A percentile compares a stretch with the other conserved stretches of the same genome.
These are phyloP conservation scores for Mus pahari DNA, from an alignment of 2,113 vertebrate genomes.

Conservation along the genomic window DNA sequence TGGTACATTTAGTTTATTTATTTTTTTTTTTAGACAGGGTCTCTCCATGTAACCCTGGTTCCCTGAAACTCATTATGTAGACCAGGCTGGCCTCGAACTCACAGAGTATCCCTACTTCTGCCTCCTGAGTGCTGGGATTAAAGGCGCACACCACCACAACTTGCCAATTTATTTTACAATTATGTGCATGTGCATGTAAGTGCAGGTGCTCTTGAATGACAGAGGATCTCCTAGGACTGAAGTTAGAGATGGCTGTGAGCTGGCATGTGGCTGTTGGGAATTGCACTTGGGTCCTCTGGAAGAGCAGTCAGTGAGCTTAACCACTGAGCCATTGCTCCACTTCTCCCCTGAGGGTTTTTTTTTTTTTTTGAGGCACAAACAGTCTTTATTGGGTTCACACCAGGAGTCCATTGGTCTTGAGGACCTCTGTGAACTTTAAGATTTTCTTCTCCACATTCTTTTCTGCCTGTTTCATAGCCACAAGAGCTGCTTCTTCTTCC, in stretches of 20 bases:
- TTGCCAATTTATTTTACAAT: background rate
- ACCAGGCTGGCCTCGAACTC: background rate
- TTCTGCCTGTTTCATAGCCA: no score
- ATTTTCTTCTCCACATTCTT: no score
- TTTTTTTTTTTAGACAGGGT: background rate
- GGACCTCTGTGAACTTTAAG: no score
- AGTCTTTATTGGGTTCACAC: no score
- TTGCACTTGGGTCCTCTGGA: background rate
- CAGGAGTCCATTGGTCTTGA: no score
- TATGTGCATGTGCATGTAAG: background rate
- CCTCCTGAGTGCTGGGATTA: background rate
- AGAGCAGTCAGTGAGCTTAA: background rate
- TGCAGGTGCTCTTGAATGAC: background rate
- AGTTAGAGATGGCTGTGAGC: background rate
- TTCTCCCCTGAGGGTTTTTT: background rate
- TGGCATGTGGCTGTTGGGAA: background rate
- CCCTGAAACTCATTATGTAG: background rate
- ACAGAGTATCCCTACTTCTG: background rate
- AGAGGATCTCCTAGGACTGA: background rate
- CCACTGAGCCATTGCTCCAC: no score
- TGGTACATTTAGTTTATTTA: background rate
- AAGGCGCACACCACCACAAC: background rate
- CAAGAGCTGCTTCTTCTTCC: no score
- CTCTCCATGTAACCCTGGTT: background rate
- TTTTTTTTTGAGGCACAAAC: no score